phyloP scores from a whole-genome alignment of 2,113 vertebrate genomes.

The Etia nguti region DNA sequence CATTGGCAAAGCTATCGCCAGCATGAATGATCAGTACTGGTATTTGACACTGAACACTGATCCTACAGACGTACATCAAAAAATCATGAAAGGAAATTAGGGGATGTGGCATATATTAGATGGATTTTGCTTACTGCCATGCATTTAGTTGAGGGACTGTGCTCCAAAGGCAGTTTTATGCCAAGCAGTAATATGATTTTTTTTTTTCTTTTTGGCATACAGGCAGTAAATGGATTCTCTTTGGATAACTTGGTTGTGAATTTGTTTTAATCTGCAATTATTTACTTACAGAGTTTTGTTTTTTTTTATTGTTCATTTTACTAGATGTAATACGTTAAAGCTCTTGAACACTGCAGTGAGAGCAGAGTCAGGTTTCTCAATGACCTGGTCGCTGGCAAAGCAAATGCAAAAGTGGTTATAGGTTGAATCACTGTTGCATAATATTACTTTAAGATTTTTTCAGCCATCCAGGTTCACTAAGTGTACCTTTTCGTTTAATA shows the following conservation, averaged over 20 bases:
- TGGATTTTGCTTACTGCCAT: background rate
- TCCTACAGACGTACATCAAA: background rate
- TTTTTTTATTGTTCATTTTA: background rate
- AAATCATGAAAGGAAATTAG: background rate
- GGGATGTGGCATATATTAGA: background rate
- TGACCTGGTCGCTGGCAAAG: background rate
- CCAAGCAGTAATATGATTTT: background rate
- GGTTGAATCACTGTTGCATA: conserved; percentile 3
- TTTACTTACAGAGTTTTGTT: background rate
- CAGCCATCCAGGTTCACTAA: background rate
- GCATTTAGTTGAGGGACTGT: background rate
- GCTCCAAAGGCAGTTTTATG: background rate
- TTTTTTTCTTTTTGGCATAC: background rate
- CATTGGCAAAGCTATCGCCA: background rate
- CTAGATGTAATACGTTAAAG: background rate
- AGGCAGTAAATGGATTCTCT: background rate
- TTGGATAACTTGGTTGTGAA: background rate
- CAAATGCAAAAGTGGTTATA: background rate
- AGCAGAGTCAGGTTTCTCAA: background rate
- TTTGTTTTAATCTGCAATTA: background rate
- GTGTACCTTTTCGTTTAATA: background rate
- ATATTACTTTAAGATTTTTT: background rate
- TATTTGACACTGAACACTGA: background rate
- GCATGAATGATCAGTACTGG: background rate
- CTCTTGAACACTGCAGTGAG: background rate